Evolutionary conservation across 2,888 invertebrate genomes (phyloP).

Genomic region (Drosophila nr. fundita): DNA sequence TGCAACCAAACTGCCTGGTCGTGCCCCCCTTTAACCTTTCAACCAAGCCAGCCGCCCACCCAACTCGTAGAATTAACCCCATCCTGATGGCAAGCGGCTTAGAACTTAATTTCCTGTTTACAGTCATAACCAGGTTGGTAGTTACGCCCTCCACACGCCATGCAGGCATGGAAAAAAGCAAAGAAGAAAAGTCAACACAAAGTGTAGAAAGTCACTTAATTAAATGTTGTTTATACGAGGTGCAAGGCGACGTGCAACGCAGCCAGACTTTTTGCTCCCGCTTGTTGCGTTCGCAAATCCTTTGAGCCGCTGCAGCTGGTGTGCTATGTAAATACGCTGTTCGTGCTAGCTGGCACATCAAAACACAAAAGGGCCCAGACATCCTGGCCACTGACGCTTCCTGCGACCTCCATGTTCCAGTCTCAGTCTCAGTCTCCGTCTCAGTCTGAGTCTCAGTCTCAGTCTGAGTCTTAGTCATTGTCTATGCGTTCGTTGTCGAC

Average conservation of each 20-base stretch:
- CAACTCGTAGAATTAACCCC: constrained; percentile 1
- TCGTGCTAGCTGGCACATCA: constrained; percentile 47
- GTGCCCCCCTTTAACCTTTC: constrained; percentile 28
- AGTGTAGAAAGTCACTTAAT: constrained; percentile 67
- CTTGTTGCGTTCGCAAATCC: constrained; percentile 51
- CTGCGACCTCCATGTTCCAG: neutral
- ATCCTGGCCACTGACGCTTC: constrained; percentile 27
- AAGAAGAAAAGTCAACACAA: constrained; percentile 30
- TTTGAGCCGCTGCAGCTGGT: constrained; percentile 43
- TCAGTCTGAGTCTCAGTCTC: neutral
- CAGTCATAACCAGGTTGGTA: constrained; percentile 55
- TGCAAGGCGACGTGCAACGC: constrained; percentile 22
- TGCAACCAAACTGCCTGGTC: constrained; percentile 46
- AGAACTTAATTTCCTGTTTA: constrained; percentile 70
- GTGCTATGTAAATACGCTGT: constrained; percentile 58
- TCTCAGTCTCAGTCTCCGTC: constrained; percentile 1
- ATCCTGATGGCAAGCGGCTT: constrained; percentile 43
- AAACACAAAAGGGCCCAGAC: constrained; percentile 33
- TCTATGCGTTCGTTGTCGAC: constrained; percentile 14
- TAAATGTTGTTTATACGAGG: constrained; percentile 68
- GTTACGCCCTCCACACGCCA: constrained; percentile 31
- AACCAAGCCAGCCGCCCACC: neutral
- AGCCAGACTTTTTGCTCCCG: constrained; percentile 14
- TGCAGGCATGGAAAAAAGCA: constrained; percentile 16
- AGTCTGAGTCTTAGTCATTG: constrained; percentile 15